These are phyloP conservation scores for Drosophila tsacasi DNA, from an alignment of 1,140 invertebrate species.

Conservation along the genomic window DNA sequence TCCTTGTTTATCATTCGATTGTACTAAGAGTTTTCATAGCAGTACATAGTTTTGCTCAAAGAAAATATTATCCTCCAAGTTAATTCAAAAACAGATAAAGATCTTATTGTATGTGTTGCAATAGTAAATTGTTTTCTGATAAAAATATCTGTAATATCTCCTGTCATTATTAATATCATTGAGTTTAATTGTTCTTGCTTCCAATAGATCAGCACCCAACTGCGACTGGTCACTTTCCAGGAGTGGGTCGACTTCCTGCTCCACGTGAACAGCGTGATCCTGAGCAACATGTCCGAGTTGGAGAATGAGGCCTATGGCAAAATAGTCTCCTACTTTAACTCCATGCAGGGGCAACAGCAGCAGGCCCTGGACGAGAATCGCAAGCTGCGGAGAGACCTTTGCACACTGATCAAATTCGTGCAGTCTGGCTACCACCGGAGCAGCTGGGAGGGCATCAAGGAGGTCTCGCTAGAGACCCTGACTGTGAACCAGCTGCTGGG, in stretches of 20 bases:
- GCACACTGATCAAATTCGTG: constrained; percentile 61
- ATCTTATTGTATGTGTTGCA: no score
- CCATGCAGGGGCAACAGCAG: constrained; percentile 51
- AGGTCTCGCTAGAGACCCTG: constrained; percentile 62
- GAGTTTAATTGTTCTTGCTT: not conserved
- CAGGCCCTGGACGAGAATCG: constrained; percentile 55
- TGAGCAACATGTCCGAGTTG: constrained; percentile 63
- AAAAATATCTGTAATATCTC: no score
- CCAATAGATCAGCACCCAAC: constrained; percentile 27
- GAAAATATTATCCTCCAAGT: no score
- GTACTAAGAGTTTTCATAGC: no score
- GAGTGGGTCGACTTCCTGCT: constrained; percentile 78
- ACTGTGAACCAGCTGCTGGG: constrained; percentile 58
- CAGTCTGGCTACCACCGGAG: constrained; percentile 57
- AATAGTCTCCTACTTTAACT: constrained; percentile 47
- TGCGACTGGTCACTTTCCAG: constrained; percentile 70
- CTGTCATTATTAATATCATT: not conserved
- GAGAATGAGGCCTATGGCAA: constrained; percentile 62
- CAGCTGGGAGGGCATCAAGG: constrained; percentile 56
- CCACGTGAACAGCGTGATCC: constrained; percentile 54
- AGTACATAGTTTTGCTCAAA: no score
- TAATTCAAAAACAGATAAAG: no score
- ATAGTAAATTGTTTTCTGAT: no score
- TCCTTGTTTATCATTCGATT: no score
- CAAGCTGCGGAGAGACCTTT: constrained; percentile 65